A percentile compares a stretch with the other conserved stretches of the same genome.
phyloP scores from a whole-genome alignment of 2,113 vertebrate genomes.

The Corynorhinus townsendii region DNA sequence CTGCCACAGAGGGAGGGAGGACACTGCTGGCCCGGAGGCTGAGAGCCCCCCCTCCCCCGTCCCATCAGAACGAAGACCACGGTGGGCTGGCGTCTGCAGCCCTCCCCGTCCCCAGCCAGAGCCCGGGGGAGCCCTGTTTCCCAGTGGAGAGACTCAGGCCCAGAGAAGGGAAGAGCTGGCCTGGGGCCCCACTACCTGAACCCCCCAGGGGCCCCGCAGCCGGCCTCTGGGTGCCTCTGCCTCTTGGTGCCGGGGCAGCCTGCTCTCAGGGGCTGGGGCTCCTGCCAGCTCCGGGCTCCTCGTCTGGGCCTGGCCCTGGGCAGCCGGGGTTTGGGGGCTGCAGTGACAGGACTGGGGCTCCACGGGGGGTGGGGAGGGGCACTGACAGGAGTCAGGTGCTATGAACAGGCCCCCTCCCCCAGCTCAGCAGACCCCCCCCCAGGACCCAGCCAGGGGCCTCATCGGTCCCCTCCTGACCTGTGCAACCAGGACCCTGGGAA shows the following conservation, averaged over 20 bases:
- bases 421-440: not conserved
- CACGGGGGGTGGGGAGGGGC: too few species aligned
- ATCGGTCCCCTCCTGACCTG: not conserved
- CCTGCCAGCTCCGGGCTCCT: fast-evolving
- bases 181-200: not conserved
- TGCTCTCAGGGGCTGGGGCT: not conserved
- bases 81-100: too few species aligned
- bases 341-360: not conserved
- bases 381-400: not conserved
- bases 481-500: not conserved
- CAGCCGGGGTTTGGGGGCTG: not conserved
- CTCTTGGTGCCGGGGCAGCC: too few species aligned
- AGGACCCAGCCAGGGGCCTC: not conserved
- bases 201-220: not conserved
- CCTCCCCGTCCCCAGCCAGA: not conserved
- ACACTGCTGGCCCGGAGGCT: fast-evolving
- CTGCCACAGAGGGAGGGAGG: fast-evolving
- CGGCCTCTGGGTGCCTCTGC: not conserved
- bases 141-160: not conserved
- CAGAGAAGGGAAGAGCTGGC: not conserved
- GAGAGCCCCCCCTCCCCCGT: fast-evolving
- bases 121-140: not conserved
- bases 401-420: not conserved
- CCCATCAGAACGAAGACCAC: not conserved
- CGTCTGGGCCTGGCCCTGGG: not conserved